Percentiles rank a stretch among this genome's conserved stretches.
phyloP scores from a whole-genome alignment of 2,888 invertebrate species.

The Lomographa bimaculata region DNA sequence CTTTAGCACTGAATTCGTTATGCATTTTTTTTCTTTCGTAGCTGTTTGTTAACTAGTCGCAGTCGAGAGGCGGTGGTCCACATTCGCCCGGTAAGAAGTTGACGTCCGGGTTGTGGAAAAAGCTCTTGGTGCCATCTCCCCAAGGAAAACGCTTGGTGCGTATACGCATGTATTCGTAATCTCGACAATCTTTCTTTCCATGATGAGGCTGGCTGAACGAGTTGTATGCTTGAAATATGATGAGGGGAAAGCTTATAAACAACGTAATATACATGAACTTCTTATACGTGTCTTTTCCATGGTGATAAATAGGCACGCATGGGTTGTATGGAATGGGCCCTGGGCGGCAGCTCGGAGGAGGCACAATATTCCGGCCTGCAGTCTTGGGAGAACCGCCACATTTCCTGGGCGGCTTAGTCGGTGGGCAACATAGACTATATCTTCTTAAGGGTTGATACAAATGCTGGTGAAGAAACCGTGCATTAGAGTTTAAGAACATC shows the following conservation, averaged over 20 bases:
- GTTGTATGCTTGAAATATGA: slow-evolving; percentile 49
- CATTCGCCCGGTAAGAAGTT: slow-evolving; percentile 12
- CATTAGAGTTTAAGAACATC: too few relatives aligned
- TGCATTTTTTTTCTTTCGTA: too few relatives aligned
- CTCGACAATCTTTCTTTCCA: slow-evolving; percentile 26
- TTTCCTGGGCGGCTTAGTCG: slow-evolving; percentile 43
- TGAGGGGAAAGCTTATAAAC: slow-evolving; percentile 59
- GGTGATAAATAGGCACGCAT: slow-evolving; percentile 55
- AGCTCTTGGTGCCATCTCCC: slow-evolving; percentile 90
- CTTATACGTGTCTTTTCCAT: slow-evolving; percentile 54
- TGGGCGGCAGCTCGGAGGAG: slow-evolving; percentile 49
- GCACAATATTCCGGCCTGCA: slow-evolving; percentile 47
- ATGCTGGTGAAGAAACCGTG: too few relatives aligned
- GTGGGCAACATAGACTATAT: slow-evolving; percentile 53
- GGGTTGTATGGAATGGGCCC: slow-evolving; percentile 52
- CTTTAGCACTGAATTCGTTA: too few relatives aligned
- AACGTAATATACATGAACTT: slow-evolving; percentile 56
- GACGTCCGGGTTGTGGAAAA: slow-evolving; percentile 59
- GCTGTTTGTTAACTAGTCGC: too few relatives aligned
- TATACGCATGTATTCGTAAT: slow-evolving; percentile 88
- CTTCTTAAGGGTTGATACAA: slow-evolving; percentile 10
- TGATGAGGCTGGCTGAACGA: slow-evolving; percentile 26
- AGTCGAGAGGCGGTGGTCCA: slow-evolving; percentile 9
- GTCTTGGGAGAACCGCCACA: slow-evolving; percentile 48
- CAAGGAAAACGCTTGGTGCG: slow-evolving; percentile 92